Conservation (phyloP, 1,140 invertebrate species). For the Trachymyrmex cornetzi region DNA sequence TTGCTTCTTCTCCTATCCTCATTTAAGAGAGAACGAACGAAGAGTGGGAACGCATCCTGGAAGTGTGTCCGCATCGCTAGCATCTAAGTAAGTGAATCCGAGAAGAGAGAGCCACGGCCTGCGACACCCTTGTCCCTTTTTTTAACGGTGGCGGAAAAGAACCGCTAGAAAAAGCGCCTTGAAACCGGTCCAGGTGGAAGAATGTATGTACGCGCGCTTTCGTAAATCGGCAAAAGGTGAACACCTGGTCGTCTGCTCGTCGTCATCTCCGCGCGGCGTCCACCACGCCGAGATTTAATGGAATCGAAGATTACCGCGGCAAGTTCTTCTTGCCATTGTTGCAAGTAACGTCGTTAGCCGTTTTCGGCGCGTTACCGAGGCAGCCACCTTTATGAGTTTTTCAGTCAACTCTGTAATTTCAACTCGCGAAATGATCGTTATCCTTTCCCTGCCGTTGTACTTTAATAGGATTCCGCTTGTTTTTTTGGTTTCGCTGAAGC, state of each 20-base stretch:
- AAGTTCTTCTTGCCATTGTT: conserved; percentile 29
- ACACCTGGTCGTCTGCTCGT: conserved; percentile 34
- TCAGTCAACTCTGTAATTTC: conserved; percentile 22
- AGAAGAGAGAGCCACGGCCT: conserved; percentile 27
- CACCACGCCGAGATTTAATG: conserved; percentile 35
- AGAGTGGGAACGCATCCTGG: not conserved
- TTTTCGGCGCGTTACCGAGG: conserved; percentile 19
- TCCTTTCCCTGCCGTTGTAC: not conserved
- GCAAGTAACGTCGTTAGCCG: conserved; percentile 39
- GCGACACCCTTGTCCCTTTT: conserved; percentile 15
- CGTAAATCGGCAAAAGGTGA: conserved; percentile 47
- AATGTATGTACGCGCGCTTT: conserved; percentile 35
- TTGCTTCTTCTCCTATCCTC: conserved; percentile 11
- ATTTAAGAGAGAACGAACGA: conserved; percentile 27
- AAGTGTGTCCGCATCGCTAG: conserved; percentile 4
- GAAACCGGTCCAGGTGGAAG: conserved; percentile 51
- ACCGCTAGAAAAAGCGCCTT: conserved; percentile 14
- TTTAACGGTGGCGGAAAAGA: not conserved
- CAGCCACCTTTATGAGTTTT: conserved; percentile 5
- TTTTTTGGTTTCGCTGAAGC: not conserved
- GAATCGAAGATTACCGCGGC: conserved; percentile 37
- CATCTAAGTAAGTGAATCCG: conserved; percentile 19
- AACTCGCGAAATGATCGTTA: conserved; percentile 30
- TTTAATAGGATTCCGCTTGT: not conserved
- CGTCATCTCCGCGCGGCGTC: not conserved